Evolutionary conservation across 2,113 vertebrate genomes (phyloP).

Genomic region (human (Homo sapiens)): DNA sequence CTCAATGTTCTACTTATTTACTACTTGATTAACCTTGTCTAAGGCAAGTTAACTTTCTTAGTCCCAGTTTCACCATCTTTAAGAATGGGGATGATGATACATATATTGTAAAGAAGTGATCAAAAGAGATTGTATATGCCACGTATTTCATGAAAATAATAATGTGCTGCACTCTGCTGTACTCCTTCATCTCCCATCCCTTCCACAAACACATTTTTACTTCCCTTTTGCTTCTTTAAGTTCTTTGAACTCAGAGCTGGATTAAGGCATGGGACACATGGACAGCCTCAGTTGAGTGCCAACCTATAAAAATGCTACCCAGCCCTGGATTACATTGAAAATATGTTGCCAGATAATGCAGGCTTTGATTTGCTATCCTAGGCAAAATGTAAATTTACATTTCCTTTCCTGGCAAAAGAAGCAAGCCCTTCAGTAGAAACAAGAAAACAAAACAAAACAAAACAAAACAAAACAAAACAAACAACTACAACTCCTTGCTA

Average conservation of each 20-base stretch:
- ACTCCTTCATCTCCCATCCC: not conserved
- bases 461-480: not conserved
- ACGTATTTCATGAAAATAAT: not conserved
- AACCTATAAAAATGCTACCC: not conserved
- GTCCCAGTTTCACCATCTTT: not conserved
- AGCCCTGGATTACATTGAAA: not conserved
- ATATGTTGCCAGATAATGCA: not conserved
- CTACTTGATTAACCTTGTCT: not conserved
- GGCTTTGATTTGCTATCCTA: not conserved
- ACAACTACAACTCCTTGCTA: not conserved
- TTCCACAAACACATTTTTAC: not conserved
- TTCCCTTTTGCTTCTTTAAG: not conserved
- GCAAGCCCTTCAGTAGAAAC: not conserved
- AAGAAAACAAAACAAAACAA: not conserved
- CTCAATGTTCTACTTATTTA: not conserved
- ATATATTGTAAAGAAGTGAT: not conserved
- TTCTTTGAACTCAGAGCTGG: not conserved
- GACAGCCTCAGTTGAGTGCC: not conserved
- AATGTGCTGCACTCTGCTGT: not conserved
- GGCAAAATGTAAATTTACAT: slow-evolving; percentile 1
- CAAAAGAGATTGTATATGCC: not conserved
- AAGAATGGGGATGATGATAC: not conserved
- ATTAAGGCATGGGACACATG: not conserved
- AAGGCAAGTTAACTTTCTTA: not conserved
- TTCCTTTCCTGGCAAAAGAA: not conserved